These are phyloP conservation scores for Tetropium fuscum DNA, from an alignment of 2,888 invertebrate genomes.

Conservation along the genomic window DNA sequence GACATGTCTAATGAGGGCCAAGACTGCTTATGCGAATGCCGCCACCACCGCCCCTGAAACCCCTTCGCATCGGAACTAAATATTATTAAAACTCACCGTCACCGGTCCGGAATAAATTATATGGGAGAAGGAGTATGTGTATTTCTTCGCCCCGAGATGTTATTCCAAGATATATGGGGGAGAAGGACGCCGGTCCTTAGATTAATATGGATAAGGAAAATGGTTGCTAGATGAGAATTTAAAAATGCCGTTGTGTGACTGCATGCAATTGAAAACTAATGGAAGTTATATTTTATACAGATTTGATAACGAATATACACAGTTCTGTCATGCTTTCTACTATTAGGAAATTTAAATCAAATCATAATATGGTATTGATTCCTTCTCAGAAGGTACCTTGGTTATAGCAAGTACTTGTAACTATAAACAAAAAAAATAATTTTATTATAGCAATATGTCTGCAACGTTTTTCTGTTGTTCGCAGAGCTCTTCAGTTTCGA, in stretches of 20 bases:
- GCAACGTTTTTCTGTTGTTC: no score
- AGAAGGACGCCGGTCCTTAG: slow-evolving; percentile 36
- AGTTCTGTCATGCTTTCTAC: no score
- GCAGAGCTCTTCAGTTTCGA: no score
- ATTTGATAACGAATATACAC: no score
- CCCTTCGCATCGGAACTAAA: slow-evolving; percentile 45
- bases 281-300: no score
- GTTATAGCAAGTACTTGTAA: no score
- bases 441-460: no score
- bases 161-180: slow-evolving; percentile 43
- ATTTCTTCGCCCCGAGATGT: slow-evolving; percentile 35
- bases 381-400: no score
- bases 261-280: no score
- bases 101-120: slow-evolving; percentile 45
- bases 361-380: no score
- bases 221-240: slow-evolving; percentile 39
- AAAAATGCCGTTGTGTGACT: slow-evolving; percentile 25
- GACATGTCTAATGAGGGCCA: slow-evolving; percentile 56
- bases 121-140: slow-evolving; percentile 49
- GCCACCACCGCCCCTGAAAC: slow-evolving; percentile 33
- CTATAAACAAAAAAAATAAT: no score
- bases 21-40: slow-evolving; percentile 42
- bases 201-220: slow-evolving; percentile 47
- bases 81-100: slow-evolving; percentile 54
- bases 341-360: no score